Base-by-base conservation (phyloP, 92 coral and sea anemone genomes). In the Bergia puertoricense region DNA sequence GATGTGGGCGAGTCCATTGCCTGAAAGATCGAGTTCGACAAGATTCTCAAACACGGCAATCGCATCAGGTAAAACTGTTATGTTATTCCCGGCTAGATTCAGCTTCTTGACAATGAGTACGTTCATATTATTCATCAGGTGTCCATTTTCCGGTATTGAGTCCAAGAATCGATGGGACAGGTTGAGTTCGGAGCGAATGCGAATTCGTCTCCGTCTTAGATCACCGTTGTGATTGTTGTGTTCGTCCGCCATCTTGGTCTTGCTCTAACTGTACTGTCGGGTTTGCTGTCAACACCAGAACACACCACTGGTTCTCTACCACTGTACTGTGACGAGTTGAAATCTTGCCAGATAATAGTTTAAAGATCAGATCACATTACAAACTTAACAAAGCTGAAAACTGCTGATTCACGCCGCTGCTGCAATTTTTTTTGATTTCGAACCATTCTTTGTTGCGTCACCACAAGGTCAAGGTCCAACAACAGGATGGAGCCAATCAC, bases 1-100 rank as follows among this genome's bases (percentile, higher is more conserved):
- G 46, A 97, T 90, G 77, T 91, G 91, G 40, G 88, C 94, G 43
- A 97, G 84, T 68, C 93, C 97, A 88, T 97, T 97, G 39, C 94
- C 93, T 3, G 99, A 97, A 36, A 94, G 80, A 86, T 97, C 99
- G 88, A 96, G 82, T 81, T 92, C 93, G 85, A 81, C 85, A 38
- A 96, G 92, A 81, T 95, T 96, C 71, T 83, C 77, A 83, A 97
- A 97, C 66, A 86, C 82, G 22, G 92, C 40, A 88, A 97, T 89
- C 50, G 96, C 93, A 71, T 96, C 98, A 4, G 99, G 95, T n/a
- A 97, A 85, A 46, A 91, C 93, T 42, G 96, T 89, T 50, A 97
- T 90, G 23, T 85, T 90, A 83, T 97, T 97, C 75, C 99, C 99
- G 36, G 92, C 91, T 36, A 97, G 85, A 77, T 89, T 89, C 18